These are phyloP conservation scores for Hemicrepidius hirtus DNA, from an alignment of 2,888 invertebrate genomes.

Conservation along the genomic window DNA sequence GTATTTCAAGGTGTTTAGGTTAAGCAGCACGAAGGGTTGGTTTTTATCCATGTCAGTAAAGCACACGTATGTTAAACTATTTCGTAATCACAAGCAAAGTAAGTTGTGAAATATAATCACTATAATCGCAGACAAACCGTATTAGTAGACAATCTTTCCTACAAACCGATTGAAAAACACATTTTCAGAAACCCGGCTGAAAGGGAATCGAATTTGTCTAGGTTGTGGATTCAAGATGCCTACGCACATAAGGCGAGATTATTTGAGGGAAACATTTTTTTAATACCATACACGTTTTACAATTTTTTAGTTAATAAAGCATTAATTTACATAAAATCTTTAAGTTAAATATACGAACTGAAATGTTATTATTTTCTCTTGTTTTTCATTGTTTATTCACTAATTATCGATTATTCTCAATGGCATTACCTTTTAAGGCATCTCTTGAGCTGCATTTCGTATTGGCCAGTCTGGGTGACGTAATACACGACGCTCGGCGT, in stretches of 20 bases:
- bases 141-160: too few relatives aligned
- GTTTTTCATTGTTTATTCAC: neutral
- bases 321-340: too few relatives aligned
- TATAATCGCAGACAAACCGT: neutral
- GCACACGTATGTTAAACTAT: too few relatives aligned
- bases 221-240: conserved; percentile 27
- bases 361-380: too few relatives aligned
- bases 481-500: conserved; percentile 40
- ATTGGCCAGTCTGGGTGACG: conserved; percentile 40
- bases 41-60: too few relatives aligned
- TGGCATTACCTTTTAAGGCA: conserved; percentile 11
- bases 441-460: conserved; percentile 14
- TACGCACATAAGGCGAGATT: conserved; percentile 18
- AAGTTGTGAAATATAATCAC: too few relatives aligned
- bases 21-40: too few relatives aligned
- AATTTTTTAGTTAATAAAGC: too few relatives aligned
- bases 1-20: too few relatives aligned
- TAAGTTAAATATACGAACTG: too few relatives aligned
- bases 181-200: conserved; percentile 31
- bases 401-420: conserved; percentile 1
- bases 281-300: too few relatives aligned
- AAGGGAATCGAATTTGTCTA: conserved; percentile 29
- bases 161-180: neutral
- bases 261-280: neutral
- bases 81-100: too few relatives aligned